These are phyloP conservation scores for Rhagophthalmus giganteus DNA, from an alignment of 2,888 invertebrate genomes.

Conservation along the genomic window DNA sequence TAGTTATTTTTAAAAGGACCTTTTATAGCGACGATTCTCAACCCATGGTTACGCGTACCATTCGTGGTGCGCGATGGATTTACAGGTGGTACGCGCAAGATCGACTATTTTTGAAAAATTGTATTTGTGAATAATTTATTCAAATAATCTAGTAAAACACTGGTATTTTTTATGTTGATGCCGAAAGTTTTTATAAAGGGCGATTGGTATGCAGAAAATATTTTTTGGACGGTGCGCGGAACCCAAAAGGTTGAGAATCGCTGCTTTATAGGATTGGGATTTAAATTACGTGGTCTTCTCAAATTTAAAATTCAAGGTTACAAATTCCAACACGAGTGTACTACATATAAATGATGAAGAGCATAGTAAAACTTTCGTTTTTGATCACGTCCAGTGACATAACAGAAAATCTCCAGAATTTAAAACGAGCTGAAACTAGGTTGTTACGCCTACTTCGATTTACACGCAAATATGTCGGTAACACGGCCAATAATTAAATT, in stretches of 20 bases:
- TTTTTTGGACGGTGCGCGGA: too few species aligned
- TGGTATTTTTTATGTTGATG: too few species aligned
- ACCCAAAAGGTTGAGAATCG: too few species aligned
- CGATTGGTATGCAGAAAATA: too few species aligned
- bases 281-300: slow-evolving; percentile 2
- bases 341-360: slow-evolving; percentile 19
- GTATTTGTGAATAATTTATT: too few species aligned
- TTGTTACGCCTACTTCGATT: slow-evolving; percentile 18
- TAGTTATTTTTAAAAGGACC: too few species aligned
- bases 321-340: slow-evolving; percentile 12
- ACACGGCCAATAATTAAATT: slow-evolving; percentile 17
- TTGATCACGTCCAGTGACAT: slow-evolving; percentile 28
- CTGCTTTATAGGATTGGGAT: not conserved
- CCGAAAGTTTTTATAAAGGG: not conserved
- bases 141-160: too few species aligned
- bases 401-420: slow-evolving; percentile 18
- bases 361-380: slow-evolving; percentile 27
- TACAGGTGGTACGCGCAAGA: too few species aligned
- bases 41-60: too few species aligned
- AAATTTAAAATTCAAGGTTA: slow-evolving; percentile 19
- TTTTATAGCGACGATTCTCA: too few species aligned
- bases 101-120: too few species aligned
- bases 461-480: slow-evolving; percentile 20
- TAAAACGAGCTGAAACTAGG: slow-evolving; percentile 19
- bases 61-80: too few species aligned